Base-by-base conservation (phyloP, 2,888 invertebrate genomes). In the Xylophagus ater region DNA sequence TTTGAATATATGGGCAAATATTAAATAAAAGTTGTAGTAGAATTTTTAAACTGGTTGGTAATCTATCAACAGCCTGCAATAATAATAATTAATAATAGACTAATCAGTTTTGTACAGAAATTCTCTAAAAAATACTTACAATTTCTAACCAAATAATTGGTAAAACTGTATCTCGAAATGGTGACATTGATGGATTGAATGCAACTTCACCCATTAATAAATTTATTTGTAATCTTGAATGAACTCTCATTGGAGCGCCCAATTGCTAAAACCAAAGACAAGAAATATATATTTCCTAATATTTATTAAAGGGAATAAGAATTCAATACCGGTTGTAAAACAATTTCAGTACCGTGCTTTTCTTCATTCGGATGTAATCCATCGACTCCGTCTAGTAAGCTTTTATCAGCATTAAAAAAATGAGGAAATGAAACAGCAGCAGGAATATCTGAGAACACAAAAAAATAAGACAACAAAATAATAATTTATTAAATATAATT, bases 101-200 rank as follows among this genome's bases (percentile, higher is more conserved):
- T 10, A 10, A 23, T 23, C n/a, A n/a, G 8, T 23, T 23, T 23
- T n/a, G n/a, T n/a, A n/a, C n/a, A n/a, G n/a, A n/a, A n/a, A n/a
- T n/a, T n/a, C n/a, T n/a, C n/a, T n/a, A 18, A 24, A 12, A 4
- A 26, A 23, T 37, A 60, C 73, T 71, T 59, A 79, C 76, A 59
- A 84, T 56, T 52, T 83, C 77, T 1, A 78, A 56, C 83, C 85
- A 84, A 37, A 82, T 67, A 10, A 86, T 55, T 0, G 86, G 86
- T 31, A 86, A 34, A 1, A 74, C 71, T 42, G 76, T 66, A 41
- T 75, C 68, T 46, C 78, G 77, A 48, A 84, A 73, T 0, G 70
- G 71, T 14, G 55, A 59, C 20, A 78, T 73, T 49, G 72, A 68
- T 0, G 68, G 61, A 53, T 80, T 81, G 28, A 73, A 80, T 14